Conservation (phyloP, 2,797 vertebrate genomes). For the Euphonia xanthogaster region DNA sequence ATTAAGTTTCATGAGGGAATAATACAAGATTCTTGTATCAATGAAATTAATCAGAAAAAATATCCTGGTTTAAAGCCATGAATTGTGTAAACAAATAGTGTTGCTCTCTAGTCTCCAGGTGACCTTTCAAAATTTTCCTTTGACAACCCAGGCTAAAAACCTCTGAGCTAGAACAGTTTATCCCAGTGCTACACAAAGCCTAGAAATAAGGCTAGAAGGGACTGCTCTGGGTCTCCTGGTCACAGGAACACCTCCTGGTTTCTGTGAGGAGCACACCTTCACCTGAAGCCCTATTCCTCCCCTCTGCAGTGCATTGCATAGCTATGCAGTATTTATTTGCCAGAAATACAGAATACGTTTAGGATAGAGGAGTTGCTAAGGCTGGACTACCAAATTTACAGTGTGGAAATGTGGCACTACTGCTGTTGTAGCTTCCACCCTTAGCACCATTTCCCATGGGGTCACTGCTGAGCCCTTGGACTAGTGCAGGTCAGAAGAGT, state of each 20-base stretch:
- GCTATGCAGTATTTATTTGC: neutral
- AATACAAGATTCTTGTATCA: neutral
- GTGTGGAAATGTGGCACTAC: rapidly evolving
- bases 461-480: neutral
- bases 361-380: neutral
- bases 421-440: neutral
- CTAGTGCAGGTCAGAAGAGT: neutral
- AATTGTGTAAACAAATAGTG: neutral
- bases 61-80: neutral
- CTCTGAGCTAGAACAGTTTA: neutral
- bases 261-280: neutral
- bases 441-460: rapidly evolving
- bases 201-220: neutral
- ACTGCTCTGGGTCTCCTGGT: neutral
- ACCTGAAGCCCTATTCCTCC: neutral
- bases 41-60: neutral
- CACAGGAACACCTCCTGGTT: neutral
- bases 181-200: neutral
- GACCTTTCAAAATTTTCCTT: neutral
- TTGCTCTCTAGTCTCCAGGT: neutral
- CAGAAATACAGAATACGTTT: neutral
- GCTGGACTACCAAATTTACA: neutral
- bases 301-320: neutral
- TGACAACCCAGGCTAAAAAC: neutral
- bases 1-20: neutral